phyloP scores from a whole-genome alignment of 2,888 invertebrate genomes.

The Saturnia japonica region DNA sequence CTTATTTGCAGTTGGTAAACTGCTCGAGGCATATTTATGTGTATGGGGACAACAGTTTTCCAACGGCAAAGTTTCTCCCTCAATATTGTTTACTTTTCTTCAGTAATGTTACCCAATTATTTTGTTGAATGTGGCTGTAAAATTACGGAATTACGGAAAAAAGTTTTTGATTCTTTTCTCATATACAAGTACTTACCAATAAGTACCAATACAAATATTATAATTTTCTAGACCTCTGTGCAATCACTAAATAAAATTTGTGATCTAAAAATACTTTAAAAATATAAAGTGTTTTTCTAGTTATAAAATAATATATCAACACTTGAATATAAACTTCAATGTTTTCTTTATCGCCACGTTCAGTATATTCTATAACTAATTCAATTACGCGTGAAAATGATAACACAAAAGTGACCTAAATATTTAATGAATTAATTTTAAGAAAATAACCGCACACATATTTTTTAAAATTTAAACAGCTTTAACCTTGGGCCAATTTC shows the following conservation, averaged over 20 bases:
- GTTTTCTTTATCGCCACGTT: not conserved
- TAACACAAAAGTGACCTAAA: slow-evolving; percentile 13
- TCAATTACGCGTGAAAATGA: not conserved
- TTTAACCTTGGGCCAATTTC: slow-evolving; percentile 43
- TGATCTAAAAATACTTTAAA: not conserved
- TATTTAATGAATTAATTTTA: not conserved
- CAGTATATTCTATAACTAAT: slow-evolving; percentile 12
- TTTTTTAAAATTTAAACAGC: not conserved
- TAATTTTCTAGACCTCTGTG: not conserved
- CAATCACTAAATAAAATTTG: not conserved
- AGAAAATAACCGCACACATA: slow-evolving; percentile 4
- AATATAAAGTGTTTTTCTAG: not conserved
- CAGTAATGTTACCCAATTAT: no score
- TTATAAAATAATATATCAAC: not conserved
- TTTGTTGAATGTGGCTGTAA: no score
- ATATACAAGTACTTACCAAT: not conserved
- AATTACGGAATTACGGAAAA: not conserved
- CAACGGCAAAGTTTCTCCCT: no score
- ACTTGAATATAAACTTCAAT: not conserved
- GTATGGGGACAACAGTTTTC: no score
- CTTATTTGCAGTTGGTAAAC: no score
- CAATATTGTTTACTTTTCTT: no score
- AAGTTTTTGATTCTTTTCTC: not conserved
- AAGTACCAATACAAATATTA: not conserved
- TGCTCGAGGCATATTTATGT: no score